Conservation (phyloP, 2,888 invertebrate species). For the Standfussiana lucernea region DNA sequence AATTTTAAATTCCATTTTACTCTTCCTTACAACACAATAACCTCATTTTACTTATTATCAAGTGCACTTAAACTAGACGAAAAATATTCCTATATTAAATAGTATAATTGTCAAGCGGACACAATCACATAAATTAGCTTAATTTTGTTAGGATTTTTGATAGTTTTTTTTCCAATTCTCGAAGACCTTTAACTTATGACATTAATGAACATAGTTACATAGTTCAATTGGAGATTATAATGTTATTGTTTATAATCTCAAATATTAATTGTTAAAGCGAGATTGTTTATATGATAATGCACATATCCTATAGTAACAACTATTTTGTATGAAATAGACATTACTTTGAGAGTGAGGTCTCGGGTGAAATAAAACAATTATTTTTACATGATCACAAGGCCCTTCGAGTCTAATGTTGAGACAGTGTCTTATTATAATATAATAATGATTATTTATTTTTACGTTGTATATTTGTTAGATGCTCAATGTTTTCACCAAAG, state of each 20-base stretch:
- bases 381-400: conserved; percentile 53
- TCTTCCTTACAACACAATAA: conserved; percentile 44
- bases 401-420: conserved; percentile 48
- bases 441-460: conserved; percentile 59
- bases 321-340: conserved; percentile 50
- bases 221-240: conserved; percentile 46
- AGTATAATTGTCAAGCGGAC: conserved; percentile 51
- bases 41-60: conserved; percentile 54
- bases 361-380: conserved; percentile 48
- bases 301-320: conserved; percentile 50
- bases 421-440: conserved; percentile 48
- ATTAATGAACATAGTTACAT: conserved; percentile 26
- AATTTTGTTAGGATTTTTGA: conserved; percentile 67
- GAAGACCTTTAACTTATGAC: conserved; percentile 48
- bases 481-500: conserved; percentile 66
- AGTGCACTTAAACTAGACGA: conserved; percentile 59
- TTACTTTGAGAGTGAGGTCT: conserved; percentile 50
- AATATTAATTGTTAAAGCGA: conserved; percentile 49
- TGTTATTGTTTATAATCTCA: conserved; percentile 55
- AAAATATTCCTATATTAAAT: conserved; percentile 59
- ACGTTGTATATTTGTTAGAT: conserved; percentile 62
- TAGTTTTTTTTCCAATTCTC: conserved; percentile 52
- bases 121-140: conserved; percentile 62
- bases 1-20: conserved; percentile 1
- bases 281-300: conserved; percentile 49